Percentiles rank a stretch among this genome's conserved stretches.
phyloP scores from a whole-genome alignment of 2,888 invertebrate species.

The Drosophila algonquin region DNA sequence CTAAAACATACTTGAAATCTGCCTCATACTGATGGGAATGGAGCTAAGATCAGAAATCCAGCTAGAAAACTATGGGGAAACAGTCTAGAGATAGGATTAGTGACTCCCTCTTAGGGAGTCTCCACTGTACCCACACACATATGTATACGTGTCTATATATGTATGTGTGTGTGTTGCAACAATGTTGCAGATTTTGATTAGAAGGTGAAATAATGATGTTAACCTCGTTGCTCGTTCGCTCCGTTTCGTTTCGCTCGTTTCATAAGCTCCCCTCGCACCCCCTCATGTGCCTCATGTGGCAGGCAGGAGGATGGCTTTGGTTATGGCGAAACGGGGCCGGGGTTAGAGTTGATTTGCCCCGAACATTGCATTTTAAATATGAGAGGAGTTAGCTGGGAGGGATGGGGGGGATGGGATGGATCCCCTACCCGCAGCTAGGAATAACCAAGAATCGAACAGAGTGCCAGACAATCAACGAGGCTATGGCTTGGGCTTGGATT shows the following conservation, averaged over 20 bases:
- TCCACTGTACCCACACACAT: neutral
- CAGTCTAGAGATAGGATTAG: neutral
- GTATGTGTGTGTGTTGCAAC: constrained; percentile 15
- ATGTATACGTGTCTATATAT: too few relatives aligned
- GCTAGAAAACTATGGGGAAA: too few relatives aligned
- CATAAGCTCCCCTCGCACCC: constrained; percentile 19
- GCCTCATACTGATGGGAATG: too few relatives aligned
- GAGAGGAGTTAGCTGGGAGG: constrained; percentile 12
- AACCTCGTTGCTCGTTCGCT: constrained; percentile 62
- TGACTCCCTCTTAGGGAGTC: neutral
- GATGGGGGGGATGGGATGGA: neutral
- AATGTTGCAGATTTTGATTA: constrained; percentile 75
- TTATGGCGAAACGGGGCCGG: constrained; percentile 54
- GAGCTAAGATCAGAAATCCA: too few relatives aligned
- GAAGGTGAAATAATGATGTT: constrained; percentile 81
- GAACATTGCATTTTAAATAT: constrained; percentile 62
- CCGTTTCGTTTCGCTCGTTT: constrained; percentile 20
- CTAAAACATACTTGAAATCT: too few relatives aligned
- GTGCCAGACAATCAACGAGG: constrained; percentile 34
- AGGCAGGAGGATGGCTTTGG: constrained; percentile 23
- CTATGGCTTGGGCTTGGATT: neutral
- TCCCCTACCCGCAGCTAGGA: constrained; percentile 20
- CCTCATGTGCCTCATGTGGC: constrained; percentile 40
- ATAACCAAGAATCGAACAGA: constrained; percentile 11
- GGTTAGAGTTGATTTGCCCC: constrained; percentile 64